Base-by-base conservation (phyloP, 2,797 vertebrate species). In the Neosilurus mollespiculum region DNA sequence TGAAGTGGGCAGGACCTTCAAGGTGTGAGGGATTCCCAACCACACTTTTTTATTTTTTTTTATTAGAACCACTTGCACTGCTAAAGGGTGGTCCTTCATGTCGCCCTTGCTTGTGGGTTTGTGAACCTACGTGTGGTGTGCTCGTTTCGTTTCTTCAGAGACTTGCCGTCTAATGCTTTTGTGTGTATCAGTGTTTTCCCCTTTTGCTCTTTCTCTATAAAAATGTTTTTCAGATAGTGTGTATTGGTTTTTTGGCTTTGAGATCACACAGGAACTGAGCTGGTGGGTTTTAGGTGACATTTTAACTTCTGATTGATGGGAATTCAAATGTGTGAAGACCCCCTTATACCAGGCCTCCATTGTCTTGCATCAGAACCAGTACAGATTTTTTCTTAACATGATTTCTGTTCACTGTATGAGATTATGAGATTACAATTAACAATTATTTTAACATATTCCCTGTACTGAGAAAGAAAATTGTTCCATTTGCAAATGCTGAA, bases 11-110 rank as follows among this genome's bases (percentile, higher is more conserved):
- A 9, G 83, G 76, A 26, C 5, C n/a, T 56, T 81, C 51, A 30
- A 79, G 56, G 72, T 78, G 56, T 66, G 53, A 88, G 85, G 85
- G 83, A 85, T 85, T 87, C 85, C 85, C 85, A 85, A 71, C 1
- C 37, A 59, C 64, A 72, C 16, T 30, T 76, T 54, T 70, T 51
- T 22, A 30, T 70, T 26, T 71, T 24, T 53, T 26, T 54, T 18
- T 72, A 30, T 30, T 20, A 72, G 70, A 12, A 16, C 70, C 70
- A 24, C 54, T 75, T 10, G 43, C 51, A 67, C 51, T 34, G 49
- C 43, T 79, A 53, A 66, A 53, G 14, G 81, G 83, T 88, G 84
- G 84, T 81, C 80, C 77, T 81, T 73, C 59, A 77, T 67, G 8
- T 70, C n/a, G 1, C n/a, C 62, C 56, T 79, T 20, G 54, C 49